Evolutionary conservation across 1,140 invertebrate species (phyloP).

Genomic region (Caenorhabditis brenneri): DNA sequence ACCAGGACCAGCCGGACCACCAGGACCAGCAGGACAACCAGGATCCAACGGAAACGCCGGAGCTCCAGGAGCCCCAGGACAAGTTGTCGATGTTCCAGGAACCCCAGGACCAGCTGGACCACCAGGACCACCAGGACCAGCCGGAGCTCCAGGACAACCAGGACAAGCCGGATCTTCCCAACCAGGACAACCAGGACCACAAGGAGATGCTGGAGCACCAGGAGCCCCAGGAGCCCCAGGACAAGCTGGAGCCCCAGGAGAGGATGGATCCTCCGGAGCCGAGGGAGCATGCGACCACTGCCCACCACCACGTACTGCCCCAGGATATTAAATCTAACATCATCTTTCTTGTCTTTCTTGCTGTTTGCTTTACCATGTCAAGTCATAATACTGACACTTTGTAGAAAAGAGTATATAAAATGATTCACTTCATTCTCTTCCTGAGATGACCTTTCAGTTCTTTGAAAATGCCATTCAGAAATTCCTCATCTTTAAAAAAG

Average conservation of each 20-base stretch:
- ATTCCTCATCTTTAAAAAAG: not conserved
- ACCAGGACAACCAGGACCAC: constrained; percentile 48
- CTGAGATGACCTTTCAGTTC: not conserved
- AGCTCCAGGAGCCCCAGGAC: constrained; percentile 55
- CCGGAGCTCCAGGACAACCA: constrained; percentile 57
- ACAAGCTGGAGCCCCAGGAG: constrained; percentile 61
- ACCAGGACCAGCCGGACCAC: constrained; percentile 58
- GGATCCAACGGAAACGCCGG: constrained; percentile 52
- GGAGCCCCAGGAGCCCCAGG: constrained; percentile 63
- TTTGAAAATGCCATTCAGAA: not conserved
- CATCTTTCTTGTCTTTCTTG: not conserved
- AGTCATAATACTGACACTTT: not conserved
- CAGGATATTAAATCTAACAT: constrained; percentile 53
- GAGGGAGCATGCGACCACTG: constrained; percentile 59
- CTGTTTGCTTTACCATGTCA: constrained; percentile 12
- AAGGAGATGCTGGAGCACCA: constrained; percentile 57
- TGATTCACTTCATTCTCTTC: not conserved
- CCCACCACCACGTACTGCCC: constrained; percentile 57
- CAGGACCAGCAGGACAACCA: constrained; percentile 63
- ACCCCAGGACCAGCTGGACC: constrained; percentile 55
- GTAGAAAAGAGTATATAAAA: constrained; percentile 15
- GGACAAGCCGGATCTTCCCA: constrained; percentile 54
- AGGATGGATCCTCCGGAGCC: constrained; percentile 60
- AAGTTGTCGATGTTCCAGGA: constrained; percentile 63
- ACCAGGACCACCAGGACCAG: constrained; percentile 61